Evolutionary conservation across 2,113 vertebrate genomes (phyloP).

Genomic region (Brachionichthys hirsutus): DNA sequence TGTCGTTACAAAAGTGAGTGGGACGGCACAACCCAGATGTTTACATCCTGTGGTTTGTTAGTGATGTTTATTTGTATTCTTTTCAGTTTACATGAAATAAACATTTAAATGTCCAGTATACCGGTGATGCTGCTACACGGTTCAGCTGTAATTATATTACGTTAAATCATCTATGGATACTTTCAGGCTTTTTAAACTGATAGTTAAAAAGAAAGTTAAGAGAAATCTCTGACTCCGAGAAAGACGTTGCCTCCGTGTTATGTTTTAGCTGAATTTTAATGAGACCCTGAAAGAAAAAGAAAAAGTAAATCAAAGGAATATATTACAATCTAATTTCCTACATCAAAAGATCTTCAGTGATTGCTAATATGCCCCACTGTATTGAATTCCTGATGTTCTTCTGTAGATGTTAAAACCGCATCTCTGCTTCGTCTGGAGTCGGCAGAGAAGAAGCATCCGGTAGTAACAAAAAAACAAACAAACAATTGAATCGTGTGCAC

Average conservation of each 20-base stretch:
- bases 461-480: slow-evolving; percentile 22
- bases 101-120: background rate
- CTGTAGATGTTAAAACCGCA: slow-evolving; percentile 65
- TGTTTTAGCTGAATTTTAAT: slow-evolving; percentile 70
- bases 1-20: slow-evolving; percentile 34
- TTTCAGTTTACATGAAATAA: slow-evolving; percentile 1
- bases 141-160: slow-evolving; percentile 5
- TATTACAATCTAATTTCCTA: slow-evolving; percentile 77
- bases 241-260: slow-evolving; percentile 70
- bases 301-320: slow-evolving; percentile 75
- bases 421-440: slow-evolving; percentile 46
- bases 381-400: slow-evolving; percentile 61
- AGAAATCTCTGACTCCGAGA: slow-evolving; percentile 64
- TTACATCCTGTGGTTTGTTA: slow-evolving; percentile 36
- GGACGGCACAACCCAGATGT: slow-evolving; percentile 10
- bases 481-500: slow-evolving; percentile 53
- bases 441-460: slow-evolving; percentile 34
- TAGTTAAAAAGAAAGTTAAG: slow-evolving; percentile 56
- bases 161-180: slow-evolving; percentile 17
- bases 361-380: slow-evolving; percentile 70
- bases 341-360: slow-evolving; percentile 74
- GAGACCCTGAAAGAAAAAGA: slow-evolving; percentile 59
- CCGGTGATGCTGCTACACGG: background rate
- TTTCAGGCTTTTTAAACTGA: slow-evolving; percentile 9
- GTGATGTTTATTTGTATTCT: slow-evolving; percentile 19